A percentile compares a stretch with the other conserved stretches of the same genome.
Conservation (phyloP, 2,113 vertebrate species). For the Sclerurus mexicanus region DNA sequence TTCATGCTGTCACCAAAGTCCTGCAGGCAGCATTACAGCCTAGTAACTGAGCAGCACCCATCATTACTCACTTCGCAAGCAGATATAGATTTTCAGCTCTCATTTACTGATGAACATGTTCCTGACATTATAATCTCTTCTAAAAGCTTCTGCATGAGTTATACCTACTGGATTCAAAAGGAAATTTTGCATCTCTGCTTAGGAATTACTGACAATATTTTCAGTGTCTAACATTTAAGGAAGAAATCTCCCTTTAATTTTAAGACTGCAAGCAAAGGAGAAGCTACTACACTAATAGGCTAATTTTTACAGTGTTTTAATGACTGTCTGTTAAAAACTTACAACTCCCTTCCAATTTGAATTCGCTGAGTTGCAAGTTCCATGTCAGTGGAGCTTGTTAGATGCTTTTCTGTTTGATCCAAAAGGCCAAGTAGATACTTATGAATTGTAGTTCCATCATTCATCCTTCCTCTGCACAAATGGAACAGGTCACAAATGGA, state of each 20-base stretch:
- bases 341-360: background rate
- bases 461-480: background rate
- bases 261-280: background rate
- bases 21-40: conserved; percentile 20
- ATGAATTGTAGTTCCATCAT: background rate
- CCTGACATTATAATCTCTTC: background rate
- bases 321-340: background rate
- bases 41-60: background rate
- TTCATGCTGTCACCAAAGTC: conserved; percentile 31
- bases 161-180: background rate
- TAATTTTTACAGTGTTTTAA: background rate
- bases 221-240: background rate
- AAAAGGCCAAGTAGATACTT: background rate
- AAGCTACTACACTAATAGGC: background rate
- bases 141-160: conserved; percentile 5
- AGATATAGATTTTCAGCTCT: background rate
- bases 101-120: background rate
- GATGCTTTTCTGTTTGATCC: background rate
- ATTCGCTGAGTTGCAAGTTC: background rate
- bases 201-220: background rate
- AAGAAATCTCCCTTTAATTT: conserved; percentile 2
- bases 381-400: background rate
- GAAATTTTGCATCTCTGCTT: background rate
- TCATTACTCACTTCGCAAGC: background rate
- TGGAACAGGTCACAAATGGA: background rate